Evolutionary conservation across 2,888 invertebrate genomes (phyloP), one percentile per base, ranked within the genome.

Genomic region (Dendrolimus pini): DNA sequence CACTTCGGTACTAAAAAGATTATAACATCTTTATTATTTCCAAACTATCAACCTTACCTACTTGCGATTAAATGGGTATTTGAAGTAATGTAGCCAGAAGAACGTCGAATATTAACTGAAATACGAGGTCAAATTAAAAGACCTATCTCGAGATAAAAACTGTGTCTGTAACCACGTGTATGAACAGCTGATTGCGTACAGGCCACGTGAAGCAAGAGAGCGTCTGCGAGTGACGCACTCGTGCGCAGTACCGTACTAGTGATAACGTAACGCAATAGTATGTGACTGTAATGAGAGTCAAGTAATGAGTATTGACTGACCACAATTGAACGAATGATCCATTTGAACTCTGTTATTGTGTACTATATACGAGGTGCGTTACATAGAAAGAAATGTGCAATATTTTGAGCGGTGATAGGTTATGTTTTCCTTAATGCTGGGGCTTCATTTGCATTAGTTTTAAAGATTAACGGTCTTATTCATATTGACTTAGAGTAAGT

Each of bases 171-270:
- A 47, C 9, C 12, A 9, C 47, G 8, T 74, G 73, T 61, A 69
- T 63, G 71, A 74, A 77, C 82, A 82, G 79, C 77, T 77, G 81
- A 74, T 73, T 69, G 76, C 72, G 74, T 47, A 47, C 68, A 68
- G 70, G 65, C 65, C 74, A 71, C 80, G 80, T 83, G 83, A 75
- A 77, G 75, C 70, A 62, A 47, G 47, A 69, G 75, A 74, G 72
- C 75, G 69, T 62, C 67, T 65, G 64, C 66, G 67, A 64, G 66
- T 70, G 71, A 67, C 69, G 70, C 62, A 61, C 63, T 61, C 47
- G 61, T 69, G 71, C 70, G 71, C 70, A 47, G 47, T 47, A 47
- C 47, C 47, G 9, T 65, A 65, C 53, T 30, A 53, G 54, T 58
- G 62, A 61, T 57, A 62, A 63, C 62, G 47, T 64, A 68, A 68